These are phyloP conservation scores for Australoheros facetus DNA, from an alignment of 2,797 vertebrate species.

Conservation along the genomic window DNA sequence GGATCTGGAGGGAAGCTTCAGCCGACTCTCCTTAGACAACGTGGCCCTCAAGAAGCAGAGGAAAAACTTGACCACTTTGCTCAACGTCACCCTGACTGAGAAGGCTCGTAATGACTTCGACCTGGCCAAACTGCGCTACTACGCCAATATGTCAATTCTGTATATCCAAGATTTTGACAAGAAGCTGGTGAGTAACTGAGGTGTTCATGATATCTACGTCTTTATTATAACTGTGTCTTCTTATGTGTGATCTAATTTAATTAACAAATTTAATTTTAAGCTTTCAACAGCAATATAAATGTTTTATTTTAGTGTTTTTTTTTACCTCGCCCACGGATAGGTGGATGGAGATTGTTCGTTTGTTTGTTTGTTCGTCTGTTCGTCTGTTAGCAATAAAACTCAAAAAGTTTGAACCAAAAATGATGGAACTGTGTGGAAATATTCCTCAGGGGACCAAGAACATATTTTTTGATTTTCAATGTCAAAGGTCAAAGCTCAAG, in stretches of 20 bases:
- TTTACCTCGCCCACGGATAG: no score
- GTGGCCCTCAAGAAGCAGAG: constrained; percentile 59
- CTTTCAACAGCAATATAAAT: background rate
- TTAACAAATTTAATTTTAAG: background rate
- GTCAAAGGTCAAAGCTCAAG: no score
- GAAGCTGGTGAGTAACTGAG: constrained; percentile 54
- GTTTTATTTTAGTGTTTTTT: no score
- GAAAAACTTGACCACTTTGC: constrained; percentile 79
- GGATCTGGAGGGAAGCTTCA: constrained; percentile 78
- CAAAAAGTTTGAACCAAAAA: no score
- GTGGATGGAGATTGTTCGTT: no score
- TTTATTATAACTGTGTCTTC: background rate
- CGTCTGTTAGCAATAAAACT: no score
- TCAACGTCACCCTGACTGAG: constrained; percentile 80
- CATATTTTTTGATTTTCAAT: no score
- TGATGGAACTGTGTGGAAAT: no score
- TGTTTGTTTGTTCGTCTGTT: no score
- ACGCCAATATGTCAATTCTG: constrained; percentile 41
- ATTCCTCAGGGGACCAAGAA: no score
- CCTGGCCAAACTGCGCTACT: background rate
- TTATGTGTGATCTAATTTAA: background rate
- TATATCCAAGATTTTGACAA: background rate
- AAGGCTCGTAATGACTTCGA: constrained; percentile 64
- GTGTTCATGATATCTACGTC: background rate
- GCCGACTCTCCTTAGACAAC: constrained; percentile 70